A percentile compares a stretch with the other conserved stretches of the same genome.
phyloP scores from a whole-genome alignment of 1,140 invertebrate genomes.

The Spodoptera litura region DNA sequence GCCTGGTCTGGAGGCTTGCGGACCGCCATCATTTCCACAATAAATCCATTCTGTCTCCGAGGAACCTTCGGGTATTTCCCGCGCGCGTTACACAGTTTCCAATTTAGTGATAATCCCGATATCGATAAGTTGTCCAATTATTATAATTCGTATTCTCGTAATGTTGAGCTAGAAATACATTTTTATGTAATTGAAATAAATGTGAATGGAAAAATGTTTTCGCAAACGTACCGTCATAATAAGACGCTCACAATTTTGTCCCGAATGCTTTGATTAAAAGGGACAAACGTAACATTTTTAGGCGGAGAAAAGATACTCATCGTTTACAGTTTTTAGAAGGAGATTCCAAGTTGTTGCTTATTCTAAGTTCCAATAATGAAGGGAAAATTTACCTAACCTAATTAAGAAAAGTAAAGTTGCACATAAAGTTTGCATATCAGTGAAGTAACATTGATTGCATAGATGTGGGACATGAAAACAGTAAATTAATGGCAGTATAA shows the following conservation, averaged over 20 bases:
- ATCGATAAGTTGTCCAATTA: neutral
- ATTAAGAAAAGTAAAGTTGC: constrained; percentile 8
- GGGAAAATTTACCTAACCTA: constrained; percentile 1
- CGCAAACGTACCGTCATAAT: neutral
- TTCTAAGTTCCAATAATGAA: neutral
- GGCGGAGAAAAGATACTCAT: constrained; percentile 18
- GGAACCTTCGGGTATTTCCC: constrained; percentile 16
- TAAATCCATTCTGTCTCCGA: constrained; percentile 54
- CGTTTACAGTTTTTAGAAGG: constrained; percentile 13
- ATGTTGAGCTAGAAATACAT: neutral
- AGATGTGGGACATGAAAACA: constrained; percentile 70
- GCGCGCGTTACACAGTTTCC: constrained; percentile 1
- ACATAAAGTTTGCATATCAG: constrained; percentile 53
- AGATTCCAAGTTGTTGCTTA: neutral
- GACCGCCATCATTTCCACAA: constrained; percentile 58
- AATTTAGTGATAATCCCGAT: neutral
- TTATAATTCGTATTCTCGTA: neutral
- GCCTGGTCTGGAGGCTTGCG: constrained; percentile 63
- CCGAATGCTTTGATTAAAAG: constrained; percentile 18
- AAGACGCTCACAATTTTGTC: constrained; percentile 3
- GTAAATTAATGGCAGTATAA: constrained; percentile 71
- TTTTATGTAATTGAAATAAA: neutral
- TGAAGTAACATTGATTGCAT: constrained; percentile 64
- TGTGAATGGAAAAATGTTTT: constrained; percentile 5
- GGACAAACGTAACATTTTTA: constrained; percentile 25